Percentiles rank a stretch among this genome's conserved stretches.
These are phyloP conservation scores for Reticulitermes lucifugus DNA, from an alignment of 2,888 invertebrate genomes.

Conservation along the genomic window DNA sequence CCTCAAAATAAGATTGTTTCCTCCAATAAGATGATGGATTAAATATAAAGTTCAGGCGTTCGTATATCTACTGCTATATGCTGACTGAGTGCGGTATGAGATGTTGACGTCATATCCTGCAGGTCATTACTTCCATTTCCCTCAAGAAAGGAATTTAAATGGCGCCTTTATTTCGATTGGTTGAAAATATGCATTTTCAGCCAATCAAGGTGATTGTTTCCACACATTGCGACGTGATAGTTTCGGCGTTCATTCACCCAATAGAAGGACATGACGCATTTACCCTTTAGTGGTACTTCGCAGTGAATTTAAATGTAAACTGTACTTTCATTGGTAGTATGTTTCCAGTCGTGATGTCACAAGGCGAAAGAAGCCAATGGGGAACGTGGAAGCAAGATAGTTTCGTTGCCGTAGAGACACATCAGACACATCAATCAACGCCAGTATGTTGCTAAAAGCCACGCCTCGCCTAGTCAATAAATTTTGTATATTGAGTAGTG, in stretches of 20 bases:
- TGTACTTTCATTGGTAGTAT: conserved; percentile 55
- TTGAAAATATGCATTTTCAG: conserved; percentile 29
- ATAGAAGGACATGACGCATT: conserved; percentile 54
- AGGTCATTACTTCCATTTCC: conserved; percentile 42
- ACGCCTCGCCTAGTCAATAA: conserved; percentile 54
- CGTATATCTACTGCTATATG: too few species aligned
- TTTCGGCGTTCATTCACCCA: conserved; percentile 53
- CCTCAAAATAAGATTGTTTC: too few species aligned
- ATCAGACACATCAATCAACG: conserved; percentile 55
- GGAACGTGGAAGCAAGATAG: conserved; percentile 48
- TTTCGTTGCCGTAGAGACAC: conserved; percentile 50
- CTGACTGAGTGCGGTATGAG: too few species aligned
- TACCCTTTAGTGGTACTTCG: conserved; percentile 46
- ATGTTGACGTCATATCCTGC: neutral
- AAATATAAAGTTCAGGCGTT: too few species aligned
- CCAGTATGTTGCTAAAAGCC: conserved; percentile 55
- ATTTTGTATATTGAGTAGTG: conserved; percentile 51
- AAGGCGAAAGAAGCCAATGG: conserved; percentile 56
- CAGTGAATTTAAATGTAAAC: conserved; percentile 50
- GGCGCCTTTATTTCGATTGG: conserved; percentile 50
- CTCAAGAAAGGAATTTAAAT: conserved; percentile 48
- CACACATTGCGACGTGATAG: conserved; percentile 49
- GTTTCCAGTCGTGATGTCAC: conserved; percentile 56
- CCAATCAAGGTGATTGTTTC: conserved; percentile 49
- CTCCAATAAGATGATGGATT: too few species aligned